phyloP scores from a whole-genome alignment of 2,888 invertebrate species.

The Cephus runcator region DNA sequence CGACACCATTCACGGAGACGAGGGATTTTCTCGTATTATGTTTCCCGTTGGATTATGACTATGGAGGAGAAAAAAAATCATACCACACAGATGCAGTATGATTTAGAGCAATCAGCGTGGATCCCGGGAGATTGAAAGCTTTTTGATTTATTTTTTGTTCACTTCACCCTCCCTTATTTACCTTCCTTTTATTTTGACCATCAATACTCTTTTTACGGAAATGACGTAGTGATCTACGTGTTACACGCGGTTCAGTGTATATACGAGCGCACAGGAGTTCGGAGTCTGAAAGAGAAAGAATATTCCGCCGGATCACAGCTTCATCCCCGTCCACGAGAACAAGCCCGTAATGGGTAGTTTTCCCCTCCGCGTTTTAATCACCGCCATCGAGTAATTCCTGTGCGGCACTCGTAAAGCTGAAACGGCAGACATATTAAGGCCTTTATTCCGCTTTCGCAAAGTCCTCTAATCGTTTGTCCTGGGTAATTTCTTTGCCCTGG shows the following conservation, averaged over 20 bases:
- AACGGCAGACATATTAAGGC: not conserved
- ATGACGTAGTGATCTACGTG: not conserved
- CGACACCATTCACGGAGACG: not conserved
- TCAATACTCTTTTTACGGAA: not conserved
- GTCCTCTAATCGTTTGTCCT: constrained; percentile 18
- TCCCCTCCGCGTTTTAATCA: constrained; percentile 3
- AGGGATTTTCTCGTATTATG: not conserved
- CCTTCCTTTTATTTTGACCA: not conserved
- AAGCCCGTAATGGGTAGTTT: not conserved
- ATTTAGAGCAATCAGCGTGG: not conserved
- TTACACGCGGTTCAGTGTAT: not conserved
- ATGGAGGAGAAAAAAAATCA: not conserved
- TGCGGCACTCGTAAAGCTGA: constrained; percentile 5
- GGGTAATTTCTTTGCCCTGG: constrained; percentile 29
- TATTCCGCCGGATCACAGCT: not conserved
- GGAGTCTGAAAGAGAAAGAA: not conserved
- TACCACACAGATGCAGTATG: not conserved
- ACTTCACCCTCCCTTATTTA: not conserved
- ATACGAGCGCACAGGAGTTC: not conserved
- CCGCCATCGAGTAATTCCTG: not conserved
- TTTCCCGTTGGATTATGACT: not conserved
- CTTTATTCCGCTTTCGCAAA: constrained; percentile 9
- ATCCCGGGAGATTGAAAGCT: not conserved
- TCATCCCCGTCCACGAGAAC: not conserved
- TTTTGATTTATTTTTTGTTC: not conserved